Conservation (phyloP, 2,888 invertebrate genomes). For the Papilio elwesi region DNA sequence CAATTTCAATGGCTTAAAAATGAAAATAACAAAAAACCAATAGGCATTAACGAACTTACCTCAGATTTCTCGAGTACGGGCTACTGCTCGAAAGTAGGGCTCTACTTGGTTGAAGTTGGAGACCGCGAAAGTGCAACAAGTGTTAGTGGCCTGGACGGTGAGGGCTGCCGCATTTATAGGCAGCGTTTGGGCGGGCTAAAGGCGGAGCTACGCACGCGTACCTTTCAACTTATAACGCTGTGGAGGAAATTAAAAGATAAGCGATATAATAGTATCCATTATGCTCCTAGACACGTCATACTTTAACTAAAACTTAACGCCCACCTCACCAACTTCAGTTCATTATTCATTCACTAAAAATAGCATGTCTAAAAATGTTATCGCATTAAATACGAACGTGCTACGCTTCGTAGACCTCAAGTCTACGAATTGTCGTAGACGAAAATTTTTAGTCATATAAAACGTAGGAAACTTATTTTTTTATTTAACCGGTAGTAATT, state of each 20-base stretch:
- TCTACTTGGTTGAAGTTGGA: slow-evolving; percentile 44
- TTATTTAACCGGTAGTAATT: too few species aligned
- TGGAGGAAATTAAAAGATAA: slow-evolving; percentile 47
- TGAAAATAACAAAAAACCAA: slow-evolving; percentile 10
- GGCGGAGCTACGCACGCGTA: slow-evolving; percentile 79
- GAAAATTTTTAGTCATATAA: not conserved
- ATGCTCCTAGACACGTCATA: slow-evolving; percentile 28
- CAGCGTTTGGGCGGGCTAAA: slow-evolving; percentile 65
- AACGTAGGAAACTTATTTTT: too few species aligned
- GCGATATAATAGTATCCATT: slow-evolving; percentile 16
- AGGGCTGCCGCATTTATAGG: slow-evolving; percentile 68
- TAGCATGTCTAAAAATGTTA: slow-evolving; percentile 7
- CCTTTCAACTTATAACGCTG: slow-evolving; percentile 40
- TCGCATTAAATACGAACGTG: not conserved
- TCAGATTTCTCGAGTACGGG: slow-evolving; percentile 25
- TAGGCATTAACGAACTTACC: slow-evolving; percentile 7
- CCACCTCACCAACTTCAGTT: slow-evolving; percentile 21
- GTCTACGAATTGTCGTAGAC: not conserved
- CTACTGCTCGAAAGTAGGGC: slow-evolving; percentile 39
- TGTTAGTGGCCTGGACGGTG: slow-evolving; percentile 56
- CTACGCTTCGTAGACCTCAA: not conserved
- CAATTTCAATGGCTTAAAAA: not conserved
- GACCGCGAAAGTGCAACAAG: slow-evolving; percentile 70
- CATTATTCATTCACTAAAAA: slow-evolving; percentile 29
- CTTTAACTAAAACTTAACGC: slow-evolving; percentile 29